These are phyloP conservation scores for Carterocephalus palaemon DNA, from an alignment of 2,888 invertebrate genomes.

Conservation along the genomic window DNA sequence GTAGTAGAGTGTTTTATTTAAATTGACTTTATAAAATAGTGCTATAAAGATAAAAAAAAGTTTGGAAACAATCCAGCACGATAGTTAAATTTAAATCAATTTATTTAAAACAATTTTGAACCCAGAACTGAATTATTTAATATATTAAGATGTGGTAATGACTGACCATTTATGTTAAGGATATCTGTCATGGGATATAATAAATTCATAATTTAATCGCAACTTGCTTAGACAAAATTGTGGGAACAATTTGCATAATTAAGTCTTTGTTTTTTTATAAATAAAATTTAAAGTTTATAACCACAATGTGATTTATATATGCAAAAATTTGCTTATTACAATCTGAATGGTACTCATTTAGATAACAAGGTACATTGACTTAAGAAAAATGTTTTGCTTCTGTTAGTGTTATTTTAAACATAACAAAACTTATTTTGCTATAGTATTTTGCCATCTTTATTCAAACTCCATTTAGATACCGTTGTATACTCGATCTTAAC, in stretches of 20 bases:
- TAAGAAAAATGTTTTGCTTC: too few species aligned
- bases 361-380: not conserved
- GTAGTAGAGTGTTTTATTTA: slow-evolving; percentile 1
- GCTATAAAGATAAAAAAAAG: slow-evolving; percentile 9
- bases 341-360: slow-evolving; percentile 19
- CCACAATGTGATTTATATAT: slow-evolving; percentile 13
- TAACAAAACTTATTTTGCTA: too few species aligned
- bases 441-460: too few species aligned
- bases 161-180: slow-evolving; percentile 22
- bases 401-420: too few species aligned
- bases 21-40: slow-evolving; percentile 3
- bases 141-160: slow-evolving; percentile 13
- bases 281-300: slow-evolving; percentile 14
- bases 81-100: too few species aligned
- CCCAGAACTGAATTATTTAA: slow-evolving; percentile 19
- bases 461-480: too few species aligned
- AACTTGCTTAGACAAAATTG: slow-evolving; percentile 19
- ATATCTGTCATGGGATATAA: slow-evolving; percentile 17
- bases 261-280: slow-evolving; percentile 20
- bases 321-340: slow-evolving; percentile 14
- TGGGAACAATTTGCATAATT: slow-evolving; percentile 22
- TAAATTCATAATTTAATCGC: slow-evolving; percentile 21
- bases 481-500: too few species aligned
- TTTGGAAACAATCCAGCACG: too few species aligned
- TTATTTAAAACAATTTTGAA: slow-evolving; percentile 12